Conservation (phyloP, 2,113 vertebrate species). For the Neotoma lepida region DNA sequence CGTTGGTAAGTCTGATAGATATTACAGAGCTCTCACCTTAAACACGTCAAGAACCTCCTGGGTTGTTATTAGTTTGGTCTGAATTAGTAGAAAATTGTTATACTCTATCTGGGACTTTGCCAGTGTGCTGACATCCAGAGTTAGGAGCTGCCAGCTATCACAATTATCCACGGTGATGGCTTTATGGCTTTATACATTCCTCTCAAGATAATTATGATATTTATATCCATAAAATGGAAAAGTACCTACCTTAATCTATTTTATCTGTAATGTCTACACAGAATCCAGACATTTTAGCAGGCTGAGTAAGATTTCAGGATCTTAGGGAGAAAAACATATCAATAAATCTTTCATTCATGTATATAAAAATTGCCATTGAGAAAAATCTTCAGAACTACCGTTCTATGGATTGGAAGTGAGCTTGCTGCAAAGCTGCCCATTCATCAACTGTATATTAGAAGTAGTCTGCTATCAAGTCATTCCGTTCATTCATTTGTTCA, state of each 20-base stretch:
- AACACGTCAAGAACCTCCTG: slow-evolving; percentile 50
- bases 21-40: background rate
- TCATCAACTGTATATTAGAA: slow-evolving; percentile 6
- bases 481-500: background rate
- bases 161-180: slow-evolving; percentile 65
- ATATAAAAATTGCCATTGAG: slow-evolving; percentile 56
- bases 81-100: slow-evolving; percentile 70
- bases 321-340: slow-evolving; percentile 36
- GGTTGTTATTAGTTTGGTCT: slow-evolving; percentile 45
- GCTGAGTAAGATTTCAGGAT: slow-evolving; percentile 38
- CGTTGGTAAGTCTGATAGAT: background rate
- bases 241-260: slow-evolving; percentile 62
- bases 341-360: slow-evolving; percentile 62
- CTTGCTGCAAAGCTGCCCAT: background rate
- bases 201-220: slow-evolving; percentile 77
- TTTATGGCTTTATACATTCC: slow-evolving; percentile 70
- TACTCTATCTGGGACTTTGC: slow-evolving; percentile 69
- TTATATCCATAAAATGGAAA: slow-evolving; percentile 73
- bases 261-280: slow-evolving; percentile 51
- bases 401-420: slow-evolving; percentile 2
- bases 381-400: slow-evolving; percentile 20
- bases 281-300: slow-evolving; percentile 69
- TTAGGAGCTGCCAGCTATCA: slow-evolving; percentile 58
- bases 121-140: slow-evolving; percentile 65
- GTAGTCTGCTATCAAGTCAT: background rate